These are phyloP conservation scores for Pilophorus perplexus DNA, from an alignment of 2,888 invertebrate species.

Conservation along the genomic window DNA sequence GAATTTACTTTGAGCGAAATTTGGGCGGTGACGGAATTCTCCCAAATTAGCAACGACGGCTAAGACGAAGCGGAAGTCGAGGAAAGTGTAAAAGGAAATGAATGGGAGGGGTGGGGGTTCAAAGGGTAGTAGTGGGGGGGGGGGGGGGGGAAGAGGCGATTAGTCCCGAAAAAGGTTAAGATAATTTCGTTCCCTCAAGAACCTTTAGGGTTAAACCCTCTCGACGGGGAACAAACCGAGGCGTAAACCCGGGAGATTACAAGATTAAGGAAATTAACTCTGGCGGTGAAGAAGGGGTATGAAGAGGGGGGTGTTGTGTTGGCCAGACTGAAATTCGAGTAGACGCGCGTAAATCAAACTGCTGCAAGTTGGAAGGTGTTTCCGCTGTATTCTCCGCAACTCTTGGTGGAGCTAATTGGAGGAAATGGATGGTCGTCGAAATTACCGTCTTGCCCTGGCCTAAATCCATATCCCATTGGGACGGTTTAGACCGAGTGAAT, in stretches of 20 bases:
- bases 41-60: no score
- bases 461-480: no score
- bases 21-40: no score
- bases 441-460: no score
- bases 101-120: not conserved
- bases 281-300: no score
- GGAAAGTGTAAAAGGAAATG: no score
- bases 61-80: no score
- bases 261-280: slow-evolving; percentile 16
- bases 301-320: not conserved
- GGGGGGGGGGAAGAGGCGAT: not conserved
- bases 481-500: no score
- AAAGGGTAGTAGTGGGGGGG: not conserved
- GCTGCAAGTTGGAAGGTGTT: no score
- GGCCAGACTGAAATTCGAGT: slow-evolving; percentile 3
- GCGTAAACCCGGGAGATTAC: not conserved
- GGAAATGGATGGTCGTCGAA: slow-evolving; percentile 2
- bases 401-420: not conserved
- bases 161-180: slow-evolving; percentile 8
- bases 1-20: no score
- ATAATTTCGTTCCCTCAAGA: slow-evolving; percentile 6
- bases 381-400: no score
- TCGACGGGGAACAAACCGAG: not conserved
- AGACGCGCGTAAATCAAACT: slow-evolving; percentile 16
- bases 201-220: no score